Conservation (phyloP, 2,797 vertebrate genomes). For the Pyrocephalus nanus region DNA sequence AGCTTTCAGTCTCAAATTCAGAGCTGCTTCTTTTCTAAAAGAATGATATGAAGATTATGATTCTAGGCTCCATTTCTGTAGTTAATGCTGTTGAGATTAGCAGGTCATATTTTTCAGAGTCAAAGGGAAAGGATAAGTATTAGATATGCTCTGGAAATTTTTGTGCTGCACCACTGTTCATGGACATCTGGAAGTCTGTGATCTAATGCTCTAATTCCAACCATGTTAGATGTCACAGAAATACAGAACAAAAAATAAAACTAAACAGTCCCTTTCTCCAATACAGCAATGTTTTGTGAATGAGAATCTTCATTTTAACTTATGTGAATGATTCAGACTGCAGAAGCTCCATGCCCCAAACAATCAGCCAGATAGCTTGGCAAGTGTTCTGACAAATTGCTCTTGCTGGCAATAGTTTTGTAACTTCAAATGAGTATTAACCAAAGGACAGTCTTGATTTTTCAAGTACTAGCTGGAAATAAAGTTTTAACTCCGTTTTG, state of each 20-base stretch:
- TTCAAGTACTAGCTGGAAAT: slow-evolving; percentile 41
- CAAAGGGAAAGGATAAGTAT: background rate
- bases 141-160: background rate
- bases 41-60: background rate
- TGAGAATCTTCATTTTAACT: background rate
- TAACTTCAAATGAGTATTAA: slow-evolving; percentile 59
- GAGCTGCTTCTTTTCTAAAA: background rate
- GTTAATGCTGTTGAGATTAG: background rate
- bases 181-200: background rate
- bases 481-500: background rate
- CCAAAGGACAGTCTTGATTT: slow-evolving; percentile 49
- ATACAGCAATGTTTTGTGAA: background rate
- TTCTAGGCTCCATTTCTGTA: background rate
- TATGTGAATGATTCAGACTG: background rate
- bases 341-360: slow-evolving; percentile 7
- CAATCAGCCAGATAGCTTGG: slow-evolving; percentile 21
- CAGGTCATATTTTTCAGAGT: background rate
- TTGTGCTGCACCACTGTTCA: background rate
- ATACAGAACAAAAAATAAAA: background rate
- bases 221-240: background rate
- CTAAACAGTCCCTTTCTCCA: background rate
- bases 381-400: slow-evolving; percentile 45
- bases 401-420: slow-evolving; percentile 32
- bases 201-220: background rate
- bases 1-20: background rate